Percentiles rank a stretch among this genome's conserved stretches.
phyloP scores from a whole-genome alignment of 1,140 invertebrate genomes.

The Bombus pascuorum region DNA sequence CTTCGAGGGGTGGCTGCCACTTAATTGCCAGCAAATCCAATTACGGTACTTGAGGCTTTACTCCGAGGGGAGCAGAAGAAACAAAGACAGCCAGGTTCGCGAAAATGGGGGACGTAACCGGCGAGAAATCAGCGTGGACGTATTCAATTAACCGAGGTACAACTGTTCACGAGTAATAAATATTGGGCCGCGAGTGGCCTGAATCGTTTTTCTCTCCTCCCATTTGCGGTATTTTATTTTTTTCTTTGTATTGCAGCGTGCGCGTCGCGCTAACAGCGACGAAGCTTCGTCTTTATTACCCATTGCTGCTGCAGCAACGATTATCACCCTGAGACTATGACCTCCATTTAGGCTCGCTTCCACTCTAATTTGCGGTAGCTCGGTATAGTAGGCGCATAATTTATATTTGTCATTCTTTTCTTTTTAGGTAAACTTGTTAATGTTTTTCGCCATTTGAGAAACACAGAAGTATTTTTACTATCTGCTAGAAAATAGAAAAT shows the following conservation, averaged over 20 bases:
- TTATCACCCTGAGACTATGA: neutral
- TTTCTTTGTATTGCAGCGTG: neutral
- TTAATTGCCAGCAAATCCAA: constrained; percentile 44
- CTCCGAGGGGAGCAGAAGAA: neutral
- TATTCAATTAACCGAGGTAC: constrained; percentile 33
- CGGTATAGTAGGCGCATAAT: neutral
- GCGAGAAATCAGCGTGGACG: constrained; percentile 30
- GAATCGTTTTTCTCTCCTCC: neutral
- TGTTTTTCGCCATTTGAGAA: too few species aligned
- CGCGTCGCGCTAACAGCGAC: neutral
- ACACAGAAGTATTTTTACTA: too few species aligned
- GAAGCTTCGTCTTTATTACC: constrained; percentile 1
- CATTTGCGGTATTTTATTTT: neutral
- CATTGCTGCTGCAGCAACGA: neutral
- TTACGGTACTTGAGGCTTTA: constrained; percentile 10
- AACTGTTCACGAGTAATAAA: constrained; percentile 18
- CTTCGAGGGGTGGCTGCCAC: neutral
- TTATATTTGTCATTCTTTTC: neutral
- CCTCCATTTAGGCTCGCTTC: neutral
- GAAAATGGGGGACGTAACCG: neutral
- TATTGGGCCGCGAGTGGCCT: neutral
- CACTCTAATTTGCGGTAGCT: neutral
- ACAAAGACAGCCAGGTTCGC: neutral
- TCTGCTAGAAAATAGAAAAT: neutral
- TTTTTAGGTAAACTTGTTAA: too few species aligned